phyloP scores from a whole-genome alignment of 1,140 invertebrate genomes.

The Vanessa tameamea region DNA sequence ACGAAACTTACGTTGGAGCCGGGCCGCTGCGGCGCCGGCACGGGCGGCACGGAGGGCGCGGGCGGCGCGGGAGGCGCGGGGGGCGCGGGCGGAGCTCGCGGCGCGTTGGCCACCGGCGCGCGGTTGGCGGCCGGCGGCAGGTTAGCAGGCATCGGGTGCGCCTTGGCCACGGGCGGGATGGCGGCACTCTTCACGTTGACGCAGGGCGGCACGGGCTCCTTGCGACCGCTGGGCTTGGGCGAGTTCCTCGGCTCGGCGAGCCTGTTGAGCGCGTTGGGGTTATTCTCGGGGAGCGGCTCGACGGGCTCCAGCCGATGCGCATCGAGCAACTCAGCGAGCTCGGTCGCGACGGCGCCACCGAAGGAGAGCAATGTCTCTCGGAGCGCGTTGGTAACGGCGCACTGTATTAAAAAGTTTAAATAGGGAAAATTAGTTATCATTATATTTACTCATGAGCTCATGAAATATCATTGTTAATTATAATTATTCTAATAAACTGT shows the following conservation, averaged over 20 bases:
- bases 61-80: conserved; percentile 18
- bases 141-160: conserved; percentile 53
- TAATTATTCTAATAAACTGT: neutral
- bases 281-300: neutral
- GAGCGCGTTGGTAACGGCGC: conserved; percentile 75
- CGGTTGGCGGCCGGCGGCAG: conserved; percentile 47
- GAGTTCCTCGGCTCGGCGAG: neutral
- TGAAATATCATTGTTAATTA: no score
- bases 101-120: conserved; percentile 30
- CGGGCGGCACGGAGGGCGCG: no score
- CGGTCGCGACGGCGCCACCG: conserved; percentile 64
- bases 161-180: conserved; percentile 44
- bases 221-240: neutral
- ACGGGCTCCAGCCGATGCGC: conserved; percentile 32
- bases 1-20: conserved; percentile 78
- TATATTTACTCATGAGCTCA: neutral
- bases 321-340: conserved; percentile 63
- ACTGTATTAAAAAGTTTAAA: conserved; percentile 49
- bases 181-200: conserved; percentile 40
- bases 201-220: neutral
- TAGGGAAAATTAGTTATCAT: no score
- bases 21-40: conserved; percentile 27
- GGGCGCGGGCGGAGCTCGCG: conserved; percentile 32
- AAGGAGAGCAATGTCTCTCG: conserved; percentile 75
- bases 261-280: neutral